Percentiles rank a stretch among this genome's conserved stretches.
Conservation (phyloP, 1,140 invertebrate genomes). For the Colletes latitarsis region DNA sequence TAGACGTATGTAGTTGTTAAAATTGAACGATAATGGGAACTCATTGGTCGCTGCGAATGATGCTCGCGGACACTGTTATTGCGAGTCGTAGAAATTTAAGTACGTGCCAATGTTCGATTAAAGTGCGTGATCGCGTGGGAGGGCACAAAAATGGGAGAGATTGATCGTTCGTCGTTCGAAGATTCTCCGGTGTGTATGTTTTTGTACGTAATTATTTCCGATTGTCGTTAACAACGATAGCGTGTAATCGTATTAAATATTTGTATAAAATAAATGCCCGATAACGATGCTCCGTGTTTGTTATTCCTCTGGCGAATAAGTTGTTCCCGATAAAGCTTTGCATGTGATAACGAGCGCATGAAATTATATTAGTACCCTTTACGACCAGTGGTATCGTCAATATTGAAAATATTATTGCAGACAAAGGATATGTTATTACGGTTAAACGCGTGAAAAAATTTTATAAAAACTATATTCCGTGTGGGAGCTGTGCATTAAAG, state of each 20-base stretch:
- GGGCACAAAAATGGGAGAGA: background rate
- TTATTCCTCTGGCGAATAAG: background rate
- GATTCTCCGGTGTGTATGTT: background rate
- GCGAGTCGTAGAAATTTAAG: background rate
- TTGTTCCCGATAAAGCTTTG: background rate
- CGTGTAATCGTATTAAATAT: conserved; percentile 43
- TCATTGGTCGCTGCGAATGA: background rate
- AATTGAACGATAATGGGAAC: background rate
- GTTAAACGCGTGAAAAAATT: too few relatives aligned
- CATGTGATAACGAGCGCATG: conserved; percentile 2
- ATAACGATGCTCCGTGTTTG: background rate
- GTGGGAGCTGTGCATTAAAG: too few relatives aligned
- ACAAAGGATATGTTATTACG: background rate
- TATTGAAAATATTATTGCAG: too few relatives aligned
- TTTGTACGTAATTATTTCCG: conserved; percentile 16
- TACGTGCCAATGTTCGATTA: conserved; percentile 47
- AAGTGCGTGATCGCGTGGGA: conserved; percentile 17
- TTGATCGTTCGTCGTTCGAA: background rate
- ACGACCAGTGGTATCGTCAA: background rate
- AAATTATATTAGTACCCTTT: background rate
- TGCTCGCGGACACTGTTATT: background rate
- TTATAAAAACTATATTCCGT: too few relatives aligned
- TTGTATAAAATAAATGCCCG: conserved; percentile 49
- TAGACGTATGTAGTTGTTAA: background rate
- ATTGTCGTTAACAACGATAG: background rate